A percentile compares a stretch with the other conserved stretches of the same genome.
phyloP scores from a whole-genome alignment of 2,888 invertebrate species.

The Aleiodes leptofemur region DNA sequence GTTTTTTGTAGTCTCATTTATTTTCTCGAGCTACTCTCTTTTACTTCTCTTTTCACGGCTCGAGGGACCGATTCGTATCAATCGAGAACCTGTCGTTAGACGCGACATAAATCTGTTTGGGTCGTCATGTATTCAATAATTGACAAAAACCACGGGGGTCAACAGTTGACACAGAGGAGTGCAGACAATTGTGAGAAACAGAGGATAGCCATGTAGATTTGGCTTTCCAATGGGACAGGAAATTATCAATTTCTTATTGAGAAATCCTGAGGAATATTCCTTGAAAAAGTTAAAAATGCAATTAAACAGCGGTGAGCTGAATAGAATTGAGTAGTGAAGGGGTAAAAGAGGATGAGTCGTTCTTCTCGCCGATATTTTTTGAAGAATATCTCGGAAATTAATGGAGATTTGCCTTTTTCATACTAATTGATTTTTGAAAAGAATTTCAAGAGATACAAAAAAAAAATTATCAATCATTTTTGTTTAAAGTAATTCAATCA shows the following conservation, averaged over 20 bases:
- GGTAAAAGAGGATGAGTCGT: not conserved
- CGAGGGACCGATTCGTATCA: conserved; percentile 56
- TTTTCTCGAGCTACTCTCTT: not conserved
- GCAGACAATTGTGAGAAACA: not conserved
- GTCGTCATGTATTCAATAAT: conserved; percentile 5
- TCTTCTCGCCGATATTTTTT: no score
- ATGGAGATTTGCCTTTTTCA: no score
- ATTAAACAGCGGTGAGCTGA: no score
- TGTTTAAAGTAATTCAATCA: no score
- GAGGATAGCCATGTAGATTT: not conserved
- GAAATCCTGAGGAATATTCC: not conserved
- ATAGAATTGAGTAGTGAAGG: no score
- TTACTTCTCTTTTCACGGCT: conserved; percentile 10
- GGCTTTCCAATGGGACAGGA: no score
- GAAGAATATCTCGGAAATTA: no score
- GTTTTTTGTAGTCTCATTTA: not conserved
- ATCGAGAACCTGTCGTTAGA: conserved; percentile 52
- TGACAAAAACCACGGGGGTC: conserved; percentile 6
- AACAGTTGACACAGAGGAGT: conserved; percentile 9
- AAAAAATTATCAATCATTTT: no score
- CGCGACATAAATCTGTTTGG: conserved; percentile 59
- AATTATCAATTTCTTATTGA: not conserved
- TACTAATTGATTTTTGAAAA: no score
- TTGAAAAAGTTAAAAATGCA: not conserved
- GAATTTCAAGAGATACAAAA: no score